Percentiles rank a stretch among this genome's conserved stretches.
These are phyloP conservation scores for Turritopsis dohrnii DNA, from an alignment of 30 jellyfish, hydroid and myxozoan species.

Conservation along the genomic window DNA sequence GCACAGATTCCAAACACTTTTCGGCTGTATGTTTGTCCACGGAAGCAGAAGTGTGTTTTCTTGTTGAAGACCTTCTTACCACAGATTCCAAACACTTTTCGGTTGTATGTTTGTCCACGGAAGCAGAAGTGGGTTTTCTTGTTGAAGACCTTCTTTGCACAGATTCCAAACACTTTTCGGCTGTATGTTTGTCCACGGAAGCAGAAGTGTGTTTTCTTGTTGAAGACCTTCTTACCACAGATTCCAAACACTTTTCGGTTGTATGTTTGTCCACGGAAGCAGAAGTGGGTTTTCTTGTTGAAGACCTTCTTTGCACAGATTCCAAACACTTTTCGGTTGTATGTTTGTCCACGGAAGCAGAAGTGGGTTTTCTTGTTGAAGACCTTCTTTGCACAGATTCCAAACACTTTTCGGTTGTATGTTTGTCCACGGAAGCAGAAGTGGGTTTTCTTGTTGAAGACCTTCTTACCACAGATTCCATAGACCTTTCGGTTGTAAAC, in stretches of 20 bases:
- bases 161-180: neutral
- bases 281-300: slow-evolving; percentile 7
- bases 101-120: neutral
- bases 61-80: slow-evolving; percentile 5
- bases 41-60: neutral
- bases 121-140: slow-evolving; percentile 16
- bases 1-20: slow-evolving; percentile 10
- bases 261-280: neutral
- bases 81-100: slow-evolving; percentile 1
- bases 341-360: neutral
- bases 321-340: neutral
- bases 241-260: neutral
- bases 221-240: neutral
- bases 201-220: neutral
- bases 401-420: neutral
- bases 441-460: neutral
- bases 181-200: slow-evolving; percentile 5
- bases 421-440: neutral
- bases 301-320: neutral
- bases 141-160: neutral
- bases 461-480: neutral
- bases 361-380: neutral
- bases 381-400: neutral
- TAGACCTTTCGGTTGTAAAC: neutral
- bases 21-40: neutral